Evolutionary conservation across 2,113 vertebrate species (phyloP).

Genomic region (Lanius ludovicianus): DNA sequence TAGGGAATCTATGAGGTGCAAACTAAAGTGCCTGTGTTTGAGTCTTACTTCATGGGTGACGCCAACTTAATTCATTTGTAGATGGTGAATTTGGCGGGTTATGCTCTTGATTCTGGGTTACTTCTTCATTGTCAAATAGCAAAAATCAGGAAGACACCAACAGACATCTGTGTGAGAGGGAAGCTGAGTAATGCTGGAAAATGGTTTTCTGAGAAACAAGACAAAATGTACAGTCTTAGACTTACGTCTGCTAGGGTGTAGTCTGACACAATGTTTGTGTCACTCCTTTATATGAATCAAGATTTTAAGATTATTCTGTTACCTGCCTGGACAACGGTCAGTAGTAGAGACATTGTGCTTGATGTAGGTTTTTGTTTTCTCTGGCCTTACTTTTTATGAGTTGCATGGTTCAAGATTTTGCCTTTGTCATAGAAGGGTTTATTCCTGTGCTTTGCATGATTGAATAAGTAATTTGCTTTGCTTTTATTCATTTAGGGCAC

Average conservation of each 20-base stretch:
- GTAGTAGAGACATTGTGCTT: background rate
- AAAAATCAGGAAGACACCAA: background rate
- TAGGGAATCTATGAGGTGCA: background rate
- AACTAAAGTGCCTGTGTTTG: background rate
- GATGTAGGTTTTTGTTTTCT: background rate
- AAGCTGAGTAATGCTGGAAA: background rate
- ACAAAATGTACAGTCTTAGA: background rate
- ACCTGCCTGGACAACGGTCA: background rate
- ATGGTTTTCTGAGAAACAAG: background rate
- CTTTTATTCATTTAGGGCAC: constrained; percentile 77
- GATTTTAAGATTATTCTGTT: background rate
- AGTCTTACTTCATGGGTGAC: background rate
- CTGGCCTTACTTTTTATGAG: background rate
- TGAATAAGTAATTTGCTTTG: background rate
- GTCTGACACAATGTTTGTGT: background rate
- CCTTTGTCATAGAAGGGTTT: background rate
- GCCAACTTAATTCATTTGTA: background rate
- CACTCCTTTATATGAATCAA: background rate
- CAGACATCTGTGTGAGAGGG: background rate
- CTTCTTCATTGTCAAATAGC: background rate
- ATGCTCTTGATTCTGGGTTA: background rate
- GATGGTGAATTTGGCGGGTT: background rate
- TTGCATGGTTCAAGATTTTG: background rate
- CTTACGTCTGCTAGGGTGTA: background rate
- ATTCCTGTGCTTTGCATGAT: background rate